Evolutionary conservation across 2,888 invertebrate genomes (phyloP), one percentile per base, ranked within the genome.

Genomic region (Spisula subtruncata): DNA sequence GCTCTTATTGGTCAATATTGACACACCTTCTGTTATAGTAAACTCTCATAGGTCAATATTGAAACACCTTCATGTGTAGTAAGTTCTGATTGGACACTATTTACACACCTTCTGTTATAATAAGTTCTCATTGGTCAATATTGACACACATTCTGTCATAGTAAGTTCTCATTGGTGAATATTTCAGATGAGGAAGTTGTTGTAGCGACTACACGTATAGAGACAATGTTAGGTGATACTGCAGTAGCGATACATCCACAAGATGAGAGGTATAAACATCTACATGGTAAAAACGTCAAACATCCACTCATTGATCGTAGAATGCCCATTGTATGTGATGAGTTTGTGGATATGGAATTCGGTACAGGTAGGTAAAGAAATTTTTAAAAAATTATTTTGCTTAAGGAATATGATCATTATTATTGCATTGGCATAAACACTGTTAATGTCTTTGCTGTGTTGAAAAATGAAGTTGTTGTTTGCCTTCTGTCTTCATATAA

Each of bases 241-340:
- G 99, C 99, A 0, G 98, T 99, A 0, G 99, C 99, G n/a, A 99
- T 99, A 0, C 98, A 99, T 97, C 99, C 99, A 0, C 97, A 98
- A 1, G 99, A 96, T 93, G 95, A 95, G n/a, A 98, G 99, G 94
- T 99, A 99, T 96, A 97, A 97, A 89, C 96, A 97, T 85, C 94
- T 99, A 83, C 98, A 98, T 92, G 99, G 99, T 75, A 98, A 98
- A 97, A 97, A 97, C 94, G 98, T 99, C 0, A 97, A 97, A 75
- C 99, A 99, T 97, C 99, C 99, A 0, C 98, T 99, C 97, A 86
- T 96, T 25, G 97, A 98, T 86, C 97, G 99, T 87, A 97, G 97
- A 91, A 97, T 99, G 93, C 99, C 99, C 0, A 98, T 99, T 94
- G 97, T 99, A 20, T 98, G 98, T 81, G 99, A 99, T 96, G 98